A percentile compares a stretch with the other conserved stretches of the same genome.
phyloP scores from a whole-genome alignment of 2,113 vertebrate genomes.

The Esox niger region DNA sequence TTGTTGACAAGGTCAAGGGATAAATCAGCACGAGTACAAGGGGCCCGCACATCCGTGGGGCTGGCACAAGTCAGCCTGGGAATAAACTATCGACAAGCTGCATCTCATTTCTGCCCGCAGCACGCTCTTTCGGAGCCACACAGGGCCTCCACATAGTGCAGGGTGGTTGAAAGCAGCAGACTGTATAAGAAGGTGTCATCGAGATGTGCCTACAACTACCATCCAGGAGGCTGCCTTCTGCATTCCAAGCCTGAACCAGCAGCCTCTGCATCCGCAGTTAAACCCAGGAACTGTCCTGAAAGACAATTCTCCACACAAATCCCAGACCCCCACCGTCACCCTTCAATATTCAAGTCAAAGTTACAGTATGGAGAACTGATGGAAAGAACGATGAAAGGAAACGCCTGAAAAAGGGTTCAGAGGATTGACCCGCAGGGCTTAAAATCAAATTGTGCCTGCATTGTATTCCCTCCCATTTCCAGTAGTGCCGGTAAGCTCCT shows the following conservation, averaged over 20 bases:
- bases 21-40: constrained; percentile 41
- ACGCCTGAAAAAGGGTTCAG: constrained; percentile 52
- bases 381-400: constrained; percentile 50
- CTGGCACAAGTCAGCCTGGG: not conserved
- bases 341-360: constrained; percentile 25
- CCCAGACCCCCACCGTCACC: too few species aligned
- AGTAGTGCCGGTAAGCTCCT: constrained; percentile 73
- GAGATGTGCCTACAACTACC: too few species aligned
- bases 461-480: constrained; percentile 76
- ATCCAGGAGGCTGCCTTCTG: not conserved
- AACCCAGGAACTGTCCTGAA: constrained; percentile 19
- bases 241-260: not conserved
- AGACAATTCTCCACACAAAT: constrained; percentile 6
- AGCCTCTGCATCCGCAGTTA: constrained; percentile 25
- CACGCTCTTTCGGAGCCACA: too few species aligned
- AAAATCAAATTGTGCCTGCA: constrained; percentile 75
- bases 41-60: constrained; percentile 4
- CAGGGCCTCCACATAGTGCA: too few species aligned
- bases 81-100: not conserved
- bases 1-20: constrained; percentile 57
- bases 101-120: not conserved
- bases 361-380: constrained; percentile 18
- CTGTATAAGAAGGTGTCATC: too few species aligned
- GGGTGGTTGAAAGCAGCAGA: not conserved
- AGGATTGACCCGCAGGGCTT: constrained; percentile 76